Conservation (phyloP, 2,888 invertebrate species). For the Melanchra persicariae region DNA sequence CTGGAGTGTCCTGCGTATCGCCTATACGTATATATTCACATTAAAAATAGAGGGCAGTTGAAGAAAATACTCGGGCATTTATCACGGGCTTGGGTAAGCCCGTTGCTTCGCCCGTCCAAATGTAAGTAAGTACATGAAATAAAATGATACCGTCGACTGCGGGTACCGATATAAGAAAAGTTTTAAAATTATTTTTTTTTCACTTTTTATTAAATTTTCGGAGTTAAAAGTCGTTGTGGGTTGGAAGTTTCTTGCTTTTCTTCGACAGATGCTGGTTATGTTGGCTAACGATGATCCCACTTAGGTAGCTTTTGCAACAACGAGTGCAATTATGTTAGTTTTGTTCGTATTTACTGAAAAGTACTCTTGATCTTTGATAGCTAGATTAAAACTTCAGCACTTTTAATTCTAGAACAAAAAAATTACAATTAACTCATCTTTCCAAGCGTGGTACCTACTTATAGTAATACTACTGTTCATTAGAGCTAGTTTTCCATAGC, state of each 20-base stretch:
- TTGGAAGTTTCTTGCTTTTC: constrained; percentile 35
- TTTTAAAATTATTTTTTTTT: constrained; percentile 48
- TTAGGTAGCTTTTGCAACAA: constrained; percentile 37
- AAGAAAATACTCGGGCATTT: constrained; percentile 61
- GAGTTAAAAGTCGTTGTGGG: constrained; percentile 39
- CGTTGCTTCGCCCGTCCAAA: constrained; percentile 42
- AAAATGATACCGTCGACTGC: constrained; percentile 51
- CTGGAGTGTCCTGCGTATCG: constrained; percentile 21
- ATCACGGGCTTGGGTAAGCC: constrained; percentile 52
- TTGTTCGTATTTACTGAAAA: not conserved
- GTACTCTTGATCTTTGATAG: not conserved
- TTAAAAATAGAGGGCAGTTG: constrained; percentile 48
- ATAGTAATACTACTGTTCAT: not conserved
- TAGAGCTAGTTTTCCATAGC: not conserved
- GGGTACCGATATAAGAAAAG: constrained; percentile 45
- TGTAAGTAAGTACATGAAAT: constrained; percentile 58
- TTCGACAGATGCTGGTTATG: constrained; percentile 56
- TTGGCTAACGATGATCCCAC: constrained; percentile 45
- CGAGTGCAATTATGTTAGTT: constrained; percentile 15
- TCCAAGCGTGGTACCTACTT: too few species aligned
- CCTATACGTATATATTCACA: constrained; percentile 40
- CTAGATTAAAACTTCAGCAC: not conserved
- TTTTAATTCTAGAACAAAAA: too few species aligned
- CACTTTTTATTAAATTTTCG: constrained; percentile 39
- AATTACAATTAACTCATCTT: too few species aligned